A percentile compares a stretch with the other conserved stretches of the same genome.
These are phyloP conservation scores for Aphis craccivora DNA, from an alignment of 1,140 invertebrate genomes.

Conservation along the genomic window DNA sequence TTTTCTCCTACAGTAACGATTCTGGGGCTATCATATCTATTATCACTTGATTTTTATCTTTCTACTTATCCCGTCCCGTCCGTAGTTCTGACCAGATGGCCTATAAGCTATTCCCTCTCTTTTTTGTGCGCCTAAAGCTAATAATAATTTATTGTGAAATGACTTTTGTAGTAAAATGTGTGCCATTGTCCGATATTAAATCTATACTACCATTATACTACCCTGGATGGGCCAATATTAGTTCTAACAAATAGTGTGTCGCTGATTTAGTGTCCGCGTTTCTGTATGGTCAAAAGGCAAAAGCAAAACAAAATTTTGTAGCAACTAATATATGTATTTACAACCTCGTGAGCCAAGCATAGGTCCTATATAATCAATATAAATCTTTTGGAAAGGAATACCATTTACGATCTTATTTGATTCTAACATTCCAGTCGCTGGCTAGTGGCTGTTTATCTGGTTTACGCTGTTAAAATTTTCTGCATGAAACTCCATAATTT, in stretches of 20 bases:
- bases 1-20: background rate
- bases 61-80: background rate
- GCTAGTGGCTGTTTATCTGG: background rate
- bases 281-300: no score
- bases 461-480: background rate
- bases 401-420: background rate
- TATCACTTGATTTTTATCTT: background rate
- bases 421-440: background rate
- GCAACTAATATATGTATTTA: constrained; percentile 7
- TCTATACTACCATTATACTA: no score
- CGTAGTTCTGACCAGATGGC: background rate
- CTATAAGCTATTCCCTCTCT: background rate
- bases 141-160: background rate
- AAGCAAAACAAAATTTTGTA: constrained; percentile 20
- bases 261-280: no score
- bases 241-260: background rate
- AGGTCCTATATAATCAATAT: background rate
- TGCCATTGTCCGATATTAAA: background rate
- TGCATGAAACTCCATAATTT: background rate
- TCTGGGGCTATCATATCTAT: background rate
- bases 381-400: background rate
- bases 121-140: background rate
- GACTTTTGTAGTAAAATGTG: background rate
- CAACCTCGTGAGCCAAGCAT: background rate
- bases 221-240: background rate